Base-by-base conservation (phyloP, 2,888 invertebrate genomes). In the Eilema sororculum region DNA sequence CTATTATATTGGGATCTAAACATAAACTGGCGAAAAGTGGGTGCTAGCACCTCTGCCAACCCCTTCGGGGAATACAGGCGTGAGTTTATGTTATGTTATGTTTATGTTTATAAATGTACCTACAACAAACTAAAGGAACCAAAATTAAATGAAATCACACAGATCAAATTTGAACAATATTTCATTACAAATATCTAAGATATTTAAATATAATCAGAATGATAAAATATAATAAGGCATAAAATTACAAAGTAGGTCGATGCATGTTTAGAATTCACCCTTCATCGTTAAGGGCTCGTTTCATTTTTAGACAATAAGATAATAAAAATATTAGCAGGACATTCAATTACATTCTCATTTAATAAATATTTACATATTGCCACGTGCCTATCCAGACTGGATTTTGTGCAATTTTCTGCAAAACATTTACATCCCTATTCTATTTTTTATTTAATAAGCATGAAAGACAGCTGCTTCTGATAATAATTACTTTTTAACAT, bases 31-130 rank as follows among this genome's bases (percentile, higher is more conserved):
- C n/a, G n/a, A n/a, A n/a, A n/a, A n/a, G n/a, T n/a, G n/a, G n/a
- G n/a, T n/a, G n/a, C 41, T 72, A 60, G 65, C 37, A 73, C 33
- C 56, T 66, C 72, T 59, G 56, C 67, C 33, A 52, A 12, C n/a
- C n/a, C n/a, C n/a, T n/a, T n/a, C n/a, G n/a, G n/a, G n/a, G n/a
- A n/a, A n/a, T n/a, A n/a, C n/a, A n/a, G n/a, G n/a, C n/a, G n/a
- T n/a, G n/a, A n/a, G n/a, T n/a, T n/a, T n/a, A n/a, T n/a, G n/a
- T n/a, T n/a, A n/a, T n/a, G n/a, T n/a, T n/a, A n/a, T n/a, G n/a
- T n/a, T n/a, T n/a, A 66, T 41, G 57, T 66, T 60, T 22, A 46
- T 22, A 3, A 4, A 16, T 0, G n/a, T 24, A 24, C 37, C 13
- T 61, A 25, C 37, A 41, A 46, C 8, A 41, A n/a, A 16, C 9